Percentiles rank a stretch among this genome's conserved stretches.
phyloP scores from a whole-genome alignment of 2,797 vertebrate genomes.

The Pteropus rufus region DNA sequence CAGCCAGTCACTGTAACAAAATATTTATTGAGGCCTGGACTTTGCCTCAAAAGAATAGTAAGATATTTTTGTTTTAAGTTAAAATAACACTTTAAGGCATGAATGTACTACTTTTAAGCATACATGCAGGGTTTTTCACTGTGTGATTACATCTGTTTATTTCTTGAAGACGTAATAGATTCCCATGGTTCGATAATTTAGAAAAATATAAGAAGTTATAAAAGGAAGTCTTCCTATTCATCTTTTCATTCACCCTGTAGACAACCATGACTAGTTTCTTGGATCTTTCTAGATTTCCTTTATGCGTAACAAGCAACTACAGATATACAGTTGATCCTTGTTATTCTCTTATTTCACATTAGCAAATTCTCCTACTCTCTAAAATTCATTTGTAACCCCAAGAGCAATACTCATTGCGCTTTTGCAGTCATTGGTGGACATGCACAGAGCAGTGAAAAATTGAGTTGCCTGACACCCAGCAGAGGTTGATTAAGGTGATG shows the following conservation, averaged over 20 bases:
- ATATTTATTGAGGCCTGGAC: not conserved
- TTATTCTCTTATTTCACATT: not conserved
- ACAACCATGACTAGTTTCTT: not conserved
- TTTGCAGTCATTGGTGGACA: not conserved
- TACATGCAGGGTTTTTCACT: not conserved
- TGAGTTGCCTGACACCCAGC: not conserved
- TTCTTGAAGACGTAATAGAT: not conserved
- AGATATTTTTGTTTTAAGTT: not conserved
- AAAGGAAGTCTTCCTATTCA: not conserved
- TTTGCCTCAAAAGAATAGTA: not conserved
- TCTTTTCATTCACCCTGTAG: not conserved
- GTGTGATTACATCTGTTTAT: not conserved
- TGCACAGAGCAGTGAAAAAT: not conserved
- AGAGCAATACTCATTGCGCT: fast-evolving
- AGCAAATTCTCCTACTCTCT: not conserved
- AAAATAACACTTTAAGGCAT: not conserved
- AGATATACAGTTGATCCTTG: not conserved
- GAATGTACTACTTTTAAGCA: not conserved
- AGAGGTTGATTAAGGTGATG: not conserved
- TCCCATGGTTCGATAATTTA: not conserved
- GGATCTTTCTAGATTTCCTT: not conserved
- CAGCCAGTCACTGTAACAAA: not conserved
- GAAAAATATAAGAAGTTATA: not conserved
- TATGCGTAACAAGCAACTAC: not conserved
- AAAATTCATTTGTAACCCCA: not conserved